Evolutionary conservation across 2,888 invertebrate genomes (phyloP), one percentile per base, ranked within the genome.

Genomic region (Mythimna ferrago): DNA sequence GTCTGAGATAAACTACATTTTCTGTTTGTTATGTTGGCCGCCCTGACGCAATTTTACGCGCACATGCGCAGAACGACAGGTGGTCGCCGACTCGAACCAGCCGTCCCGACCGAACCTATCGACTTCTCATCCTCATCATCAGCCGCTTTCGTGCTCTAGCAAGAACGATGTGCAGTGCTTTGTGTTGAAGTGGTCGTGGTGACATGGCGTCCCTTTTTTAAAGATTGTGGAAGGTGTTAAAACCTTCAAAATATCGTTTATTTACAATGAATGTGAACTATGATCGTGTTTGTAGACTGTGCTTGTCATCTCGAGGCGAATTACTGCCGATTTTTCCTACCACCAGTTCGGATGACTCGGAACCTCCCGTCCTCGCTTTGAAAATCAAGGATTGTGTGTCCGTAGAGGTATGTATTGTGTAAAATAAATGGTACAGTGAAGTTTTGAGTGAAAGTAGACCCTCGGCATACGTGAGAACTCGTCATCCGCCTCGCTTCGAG

Each of bases 361-460:
- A 96, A 91, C 92, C 96, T 93, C 90, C 93, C 93, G 93, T 96
- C 90, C 95, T 98, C 87, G 97, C 96, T 80, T 96, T 96, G 83
- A 97, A 97, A 96, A 98, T 98, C 91, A 96, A 96, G 90, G 96
- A 96, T 89, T 97, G 97, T 89, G 95, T 98, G 85, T 96, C 97
- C 75, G 97, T 98, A 81, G 97, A 97, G 97, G 98, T 98, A 94
- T 92, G 97, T 95, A 91, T 89, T 90, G 81, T 89, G 80, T 86
- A 88, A 91, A 93, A 92, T 93, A 91, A 90, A 89, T 87, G 87
- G 86, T 89, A 90, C 86, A 91, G 88, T 88, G 90, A 88, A 89
- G 94, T 93, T 93, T 93, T 91, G 87, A 95, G 96, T 96, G 96
- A 96, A 96, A 96, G 96, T 96, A 94, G 94, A 95, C 93, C 94